Evolutionary conservation across 2,888 invertebrate species (phyloP), one percentile per base, ranked within the genome.

Genomic region (Nymphalis polychloros): DNA sequence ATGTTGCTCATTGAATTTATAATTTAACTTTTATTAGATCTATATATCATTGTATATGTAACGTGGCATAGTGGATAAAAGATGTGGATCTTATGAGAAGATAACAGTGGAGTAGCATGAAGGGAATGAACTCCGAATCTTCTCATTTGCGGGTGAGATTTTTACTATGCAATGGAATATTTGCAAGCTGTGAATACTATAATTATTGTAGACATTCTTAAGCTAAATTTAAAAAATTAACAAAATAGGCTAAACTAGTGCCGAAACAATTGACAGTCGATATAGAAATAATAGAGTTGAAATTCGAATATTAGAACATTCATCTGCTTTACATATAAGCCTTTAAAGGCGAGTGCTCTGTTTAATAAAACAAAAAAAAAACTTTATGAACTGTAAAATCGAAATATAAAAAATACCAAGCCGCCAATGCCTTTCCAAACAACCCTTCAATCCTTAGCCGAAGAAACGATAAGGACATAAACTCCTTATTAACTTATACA

Each of bases 401-500:
- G 27, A 31, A 50, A 50, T 50, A 50, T 50, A 50, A 50, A 50
- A 19, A 19, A 55, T 31, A 55, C 31, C 17, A 31, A 31, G 8
- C 19, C 19, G 13, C 10, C 20, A 31, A 55, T 55, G 31, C 31
- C 8, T 27, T 59, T 41, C 20, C n/a, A 50, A 59, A 52, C 7
- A 47, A 31, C 47, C 41, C 46, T 47, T 46, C 52, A 47, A 60
- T 46, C 19, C 49, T 19, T 60, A 23, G 31, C 35, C 13, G n/a
- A 66, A 65, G 59, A 46, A 35, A 27, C 20, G 60, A 66, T 61
- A 53, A 59, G 41, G n/a, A 59, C 64, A 31, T 65, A 46, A 66
- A 61, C 53, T 53, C 47, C 66, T 52, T 66, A 53, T 66, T 66
- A 60, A 61, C 53, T 53, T 66, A 61, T 50, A 53, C 66, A 66